Evolutionary conservation across 2,113 vertebrate genomes (phyloP).

Genomic region (Dasyornis broadbenti): DNA sequence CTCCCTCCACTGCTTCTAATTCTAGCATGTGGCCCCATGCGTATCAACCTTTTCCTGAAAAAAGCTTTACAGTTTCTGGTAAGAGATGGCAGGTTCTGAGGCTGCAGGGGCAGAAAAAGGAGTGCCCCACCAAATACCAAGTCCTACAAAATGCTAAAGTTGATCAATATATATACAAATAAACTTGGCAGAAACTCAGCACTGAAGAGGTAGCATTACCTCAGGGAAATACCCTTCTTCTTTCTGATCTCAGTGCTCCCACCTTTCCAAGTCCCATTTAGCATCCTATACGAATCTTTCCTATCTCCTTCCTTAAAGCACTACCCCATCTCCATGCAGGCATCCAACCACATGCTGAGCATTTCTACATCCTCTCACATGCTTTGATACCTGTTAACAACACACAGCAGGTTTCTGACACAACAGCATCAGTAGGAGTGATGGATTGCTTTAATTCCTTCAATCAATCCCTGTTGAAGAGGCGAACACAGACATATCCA

Average conservation of each 20-base stretch:
- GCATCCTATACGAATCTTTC: background rate
- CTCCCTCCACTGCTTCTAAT: background rate
- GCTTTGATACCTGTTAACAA: background rate
- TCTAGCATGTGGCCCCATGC: background rate
- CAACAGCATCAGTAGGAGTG: background rate
- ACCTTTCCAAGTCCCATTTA: background rate
- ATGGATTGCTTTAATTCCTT: background rate
- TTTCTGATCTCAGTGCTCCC: background rate
- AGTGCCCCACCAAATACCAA: background rate
- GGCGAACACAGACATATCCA: background rate
- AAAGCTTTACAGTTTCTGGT: background rate
- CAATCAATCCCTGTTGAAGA: background rate
- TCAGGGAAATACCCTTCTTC: background rate
- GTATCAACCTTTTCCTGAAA: background rate
- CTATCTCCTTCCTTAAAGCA: background rate
- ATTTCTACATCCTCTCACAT: background rate
- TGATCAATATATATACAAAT: background rate
- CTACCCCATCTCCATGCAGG: background rate
- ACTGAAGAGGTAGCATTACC: background rate
- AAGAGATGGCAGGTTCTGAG: background rate
- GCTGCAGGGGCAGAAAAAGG: background rate
- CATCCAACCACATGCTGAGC: background rate
- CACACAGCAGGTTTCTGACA: background rate
- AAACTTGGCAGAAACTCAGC: background rate
- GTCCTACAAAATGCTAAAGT: background rate